Evolutionary conservation across 2,888 invertebrate species (phyloP).

Genomic region (Drepanosiphum platanoidis): DNA sequence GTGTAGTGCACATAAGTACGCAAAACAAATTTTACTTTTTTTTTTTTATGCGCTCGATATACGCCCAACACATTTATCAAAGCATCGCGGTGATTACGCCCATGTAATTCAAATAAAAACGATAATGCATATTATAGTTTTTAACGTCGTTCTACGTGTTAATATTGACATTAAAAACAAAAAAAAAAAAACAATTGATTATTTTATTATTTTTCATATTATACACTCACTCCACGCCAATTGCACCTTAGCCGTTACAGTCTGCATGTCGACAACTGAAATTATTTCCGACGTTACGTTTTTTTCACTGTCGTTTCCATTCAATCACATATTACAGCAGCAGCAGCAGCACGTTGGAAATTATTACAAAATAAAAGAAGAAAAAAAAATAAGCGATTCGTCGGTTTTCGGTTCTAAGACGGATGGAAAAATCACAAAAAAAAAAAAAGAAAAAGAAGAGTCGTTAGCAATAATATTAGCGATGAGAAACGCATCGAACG

Average conservation of each 20-base stretch:
- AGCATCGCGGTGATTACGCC: constrained; percentile 28
- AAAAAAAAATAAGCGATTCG: background rate
- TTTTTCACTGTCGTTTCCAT: background rate
- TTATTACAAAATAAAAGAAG: background rate
- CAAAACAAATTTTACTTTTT: constrained; percentile 12
- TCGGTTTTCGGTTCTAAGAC: background rate
- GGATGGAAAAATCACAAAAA: too few relatives aligned
- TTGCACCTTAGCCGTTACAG: constrained; percentile 55
- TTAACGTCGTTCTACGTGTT: constrained; percentile 9
- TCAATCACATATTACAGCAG: constrained; percentile 8
- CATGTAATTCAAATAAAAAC: constrained; percentile 47
- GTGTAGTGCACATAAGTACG: background rate
- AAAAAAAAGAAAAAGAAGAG: constrained; percentile 21
- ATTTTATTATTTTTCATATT: background rate
- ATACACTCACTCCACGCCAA: constrained; percentile 61
- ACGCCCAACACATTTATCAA: constrained; percentile 39
- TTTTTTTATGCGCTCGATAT: constrained; percentile 3
- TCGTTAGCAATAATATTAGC: background rate
- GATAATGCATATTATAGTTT: constrained; percentile 26
- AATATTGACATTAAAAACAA: constrained; percentile 39
- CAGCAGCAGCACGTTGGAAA: background rate
- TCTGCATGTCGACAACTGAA: constrained; percentile 56
- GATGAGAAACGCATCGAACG: constrained; percentile 19
- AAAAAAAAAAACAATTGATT: too few relatives aligned
- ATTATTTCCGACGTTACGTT: constrained; percentile 25